A percentile compares a stretch with the other conserved stretches of the same genome.
phyloP scores from a whole-genome alignment of 2,888 invertebrate genomes.

The Drosophila ezoana region DNA sequence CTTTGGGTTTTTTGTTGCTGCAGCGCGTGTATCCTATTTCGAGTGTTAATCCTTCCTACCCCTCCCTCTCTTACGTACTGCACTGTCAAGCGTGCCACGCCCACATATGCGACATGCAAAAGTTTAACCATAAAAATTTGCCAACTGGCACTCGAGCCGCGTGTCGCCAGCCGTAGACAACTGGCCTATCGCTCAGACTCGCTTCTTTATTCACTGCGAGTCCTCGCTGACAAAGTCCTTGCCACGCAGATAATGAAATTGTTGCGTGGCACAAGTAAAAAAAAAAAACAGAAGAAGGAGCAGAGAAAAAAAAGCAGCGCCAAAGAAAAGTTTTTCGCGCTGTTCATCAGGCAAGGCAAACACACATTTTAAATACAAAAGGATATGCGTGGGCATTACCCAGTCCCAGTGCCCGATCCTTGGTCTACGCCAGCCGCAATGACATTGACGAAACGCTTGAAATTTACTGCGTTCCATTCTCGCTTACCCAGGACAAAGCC shows the following conservation, averaged over 20 bases:
- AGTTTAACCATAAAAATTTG: conserved; percentile 75
- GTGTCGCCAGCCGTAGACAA: conserved; percentile 45
- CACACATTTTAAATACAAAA: conserved; percentile 80
- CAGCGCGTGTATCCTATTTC: conserved; percentile 55
- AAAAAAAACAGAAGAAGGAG: conserved; percentile 20
- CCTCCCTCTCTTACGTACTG: conserved; percentile 34
- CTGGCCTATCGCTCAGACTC: conserved; percentile 53
- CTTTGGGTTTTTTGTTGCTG: conserved; percentile 25
- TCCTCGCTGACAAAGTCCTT: conserved; percentile 31
- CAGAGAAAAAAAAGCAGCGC: conserved; percentile 5
- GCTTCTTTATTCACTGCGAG: conserved; percentile 27
- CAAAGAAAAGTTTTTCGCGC: conserved; percentile 48
- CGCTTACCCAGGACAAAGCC: conserved; percentile 22
- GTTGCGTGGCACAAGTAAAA: conserved; percentile 52
- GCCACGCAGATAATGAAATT: conserved; percentile 75
- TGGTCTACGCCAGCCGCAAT: conserved; percentile 52
- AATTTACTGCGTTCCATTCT: conserved; percentile 65
- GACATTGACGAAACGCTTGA: conserved; percentile 79
- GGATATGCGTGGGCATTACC: conserved; percentile 76
- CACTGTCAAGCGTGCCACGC: conserved; percentile 37
- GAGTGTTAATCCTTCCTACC: conserved; percentile 2
- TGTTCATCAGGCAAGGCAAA: conserved; percentile 73
- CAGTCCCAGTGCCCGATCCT: conserved; percentile 26
- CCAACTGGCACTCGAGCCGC: conserved; percentile 44
- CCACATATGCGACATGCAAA: conserved; percentile 38